Conservation (phyloP, 2,113 vertebrate species). For the Syngnathoides biaculeatus region DNA sequence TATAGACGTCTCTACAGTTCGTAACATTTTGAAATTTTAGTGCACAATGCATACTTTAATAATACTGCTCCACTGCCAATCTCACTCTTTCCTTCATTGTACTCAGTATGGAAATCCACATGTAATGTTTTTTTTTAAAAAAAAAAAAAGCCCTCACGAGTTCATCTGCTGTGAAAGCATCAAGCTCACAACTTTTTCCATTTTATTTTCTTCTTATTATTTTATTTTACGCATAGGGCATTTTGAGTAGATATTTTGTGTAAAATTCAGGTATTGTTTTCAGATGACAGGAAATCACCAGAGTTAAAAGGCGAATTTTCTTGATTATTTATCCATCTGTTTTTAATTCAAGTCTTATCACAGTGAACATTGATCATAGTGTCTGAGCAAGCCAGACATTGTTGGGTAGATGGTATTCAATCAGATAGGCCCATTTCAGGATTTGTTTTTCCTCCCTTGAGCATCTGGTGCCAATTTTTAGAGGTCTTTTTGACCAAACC, state of each 20-base stretch:
- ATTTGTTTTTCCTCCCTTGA: constrained; percentile 61
- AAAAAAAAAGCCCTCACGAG: background rate
- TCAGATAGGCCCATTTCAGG: constrained; percentile 69
- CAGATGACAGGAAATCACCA: constrained; percentile 59
- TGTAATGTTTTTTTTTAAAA: too few relatives aligned
- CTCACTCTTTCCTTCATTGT: background rate
- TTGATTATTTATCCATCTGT: constrained; percentile 68
- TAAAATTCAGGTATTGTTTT: constrained; percentile 27
- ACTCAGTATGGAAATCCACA: background rate
- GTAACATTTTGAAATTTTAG: background rate
- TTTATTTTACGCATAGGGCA: background rate
- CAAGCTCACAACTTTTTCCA: background rate
- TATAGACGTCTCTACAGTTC: background rate
- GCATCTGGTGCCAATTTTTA: constrained; percentile 74
- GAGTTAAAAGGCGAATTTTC: constrained; percentile 51
- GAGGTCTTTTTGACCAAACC: constrained; percentile 49
- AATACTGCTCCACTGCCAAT: too few relatives aligned
- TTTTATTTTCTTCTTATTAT: background rate
- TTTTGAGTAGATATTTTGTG: background rate
- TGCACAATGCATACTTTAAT: background rate
- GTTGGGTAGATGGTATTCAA: constrained; percentile 48
- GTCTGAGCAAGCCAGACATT: constrained; percentile 46
- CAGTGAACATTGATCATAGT: constrained; percentile 40
- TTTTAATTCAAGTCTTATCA: constrained; percentile 64
- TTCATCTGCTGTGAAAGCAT: background rate